Evolutionary conservation across 2,888 invertebrate genomes (phyloP), one percentile per base, ranked within the genome.

Genomic region (Drosophila neoperkinsi): DNA sequence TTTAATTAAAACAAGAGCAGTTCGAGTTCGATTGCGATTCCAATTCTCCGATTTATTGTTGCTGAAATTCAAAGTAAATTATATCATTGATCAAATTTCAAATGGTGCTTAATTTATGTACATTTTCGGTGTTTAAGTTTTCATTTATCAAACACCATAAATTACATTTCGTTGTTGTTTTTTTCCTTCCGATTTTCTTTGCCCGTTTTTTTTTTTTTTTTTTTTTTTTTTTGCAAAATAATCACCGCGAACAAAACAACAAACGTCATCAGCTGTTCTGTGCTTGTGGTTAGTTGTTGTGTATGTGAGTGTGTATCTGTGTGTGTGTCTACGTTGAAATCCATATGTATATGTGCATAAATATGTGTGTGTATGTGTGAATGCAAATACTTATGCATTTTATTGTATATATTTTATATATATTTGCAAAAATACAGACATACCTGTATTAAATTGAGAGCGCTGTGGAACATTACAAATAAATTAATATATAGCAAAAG

Each of bases 181-280:
- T 50, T 71, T 70, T 53, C 68, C 55, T 30, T 71, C 55, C 30
- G 38, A 41, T 71, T 64, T 71, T 68, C 63, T 67, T 77, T 74
- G 50, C 49, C 61, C 16, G 16, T 46, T 46, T 25, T 21, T 25
- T 46, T 53, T 43, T 43, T n/a, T 10, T 1, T n/a, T 21, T n/a
- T 21, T 43, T 43, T 13, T 21, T 21, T 75, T 66, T 59, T 71
- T 70, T 61, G 61, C 57, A 70, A 79, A 69, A 69, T 72, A 82
- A 74, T 76, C 84, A 69, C 66, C 71, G 79, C 86, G 79, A 77
- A 71, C 74, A 82, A 88, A 86, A 87, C 78, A 85, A 87, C 85
- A 84, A 85, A 85, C 85, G 85, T 85, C 85, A 85, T 85, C 87
- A 85, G 85, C 85, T 85, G 85, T 85, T 85, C 55, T 74, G 53